Conservation (phyloP, 2,113 vertebrate genomes). For the Chelonoidis abingdonii region DNA sequence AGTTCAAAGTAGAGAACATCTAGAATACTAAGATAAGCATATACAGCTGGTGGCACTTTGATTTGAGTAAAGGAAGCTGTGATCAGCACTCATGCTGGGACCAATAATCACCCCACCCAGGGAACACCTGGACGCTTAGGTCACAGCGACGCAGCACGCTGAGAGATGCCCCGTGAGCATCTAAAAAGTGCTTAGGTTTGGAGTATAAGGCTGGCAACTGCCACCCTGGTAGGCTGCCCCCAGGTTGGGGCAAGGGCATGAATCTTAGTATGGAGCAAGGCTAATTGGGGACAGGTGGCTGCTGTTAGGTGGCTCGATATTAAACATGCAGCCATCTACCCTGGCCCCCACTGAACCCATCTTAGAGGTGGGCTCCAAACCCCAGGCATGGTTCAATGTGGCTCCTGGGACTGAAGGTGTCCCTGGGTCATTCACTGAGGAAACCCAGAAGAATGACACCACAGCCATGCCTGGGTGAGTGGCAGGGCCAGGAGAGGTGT, state of each 20-base stretch:
- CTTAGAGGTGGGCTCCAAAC: too few species aligned
- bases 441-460: too few species aligned
- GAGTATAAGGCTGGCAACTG: too few species aligned
- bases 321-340: neutral
- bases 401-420: too few species aligned
- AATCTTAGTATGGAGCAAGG: neutral
- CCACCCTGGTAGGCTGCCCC: too few species aligned
- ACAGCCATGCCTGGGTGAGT: too few species aligned
- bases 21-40: neutral
- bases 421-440: too few species aligned
- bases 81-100: neutral
- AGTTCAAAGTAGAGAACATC: too few species aligned
- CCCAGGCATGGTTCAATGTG: too few species aligned
- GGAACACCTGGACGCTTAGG: neutral
- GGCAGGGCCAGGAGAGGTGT: too few species aligned
- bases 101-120: neutral
- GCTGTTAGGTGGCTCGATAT: neutral
- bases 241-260: neutral
- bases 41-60: neutral
- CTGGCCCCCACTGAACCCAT: too few species aligned
- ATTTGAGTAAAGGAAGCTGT: neutral
- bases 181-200: neutral
- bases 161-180: neutral
- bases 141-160: fast-evolving
- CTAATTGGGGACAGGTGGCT: neutral